Evolutionary conservation across 2,113 vertebrate species (phyloP).

Genomic region (Hucho hucho): DNA sequence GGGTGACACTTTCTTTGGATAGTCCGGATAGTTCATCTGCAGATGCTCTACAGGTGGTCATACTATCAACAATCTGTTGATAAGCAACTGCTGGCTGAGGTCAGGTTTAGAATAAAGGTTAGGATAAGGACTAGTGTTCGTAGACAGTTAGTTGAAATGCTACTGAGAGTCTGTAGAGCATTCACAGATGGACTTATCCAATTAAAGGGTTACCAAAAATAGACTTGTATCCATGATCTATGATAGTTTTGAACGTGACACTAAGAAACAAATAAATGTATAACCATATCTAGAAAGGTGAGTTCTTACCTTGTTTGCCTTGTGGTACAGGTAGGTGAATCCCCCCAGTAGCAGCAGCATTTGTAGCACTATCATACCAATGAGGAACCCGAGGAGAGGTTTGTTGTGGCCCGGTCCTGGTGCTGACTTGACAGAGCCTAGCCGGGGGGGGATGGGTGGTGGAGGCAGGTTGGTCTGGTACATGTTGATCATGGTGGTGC

Average conservation of each 20-base stretch:
- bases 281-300: background rate
- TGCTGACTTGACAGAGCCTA: constrained; percentile 12
- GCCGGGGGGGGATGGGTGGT: constrained; percentile 69
- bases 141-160: too few relatives aligned
- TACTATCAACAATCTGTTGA: too few relatives aligned
- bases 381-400: constrained; percentile 76
- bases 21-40: too few relatives aligned
- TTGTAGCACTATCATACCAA: constrained; percentile 75
- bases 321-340: constrained; percentile 83
- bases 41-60: too few relatives aligned
- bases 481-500: constrained; percentile 75
- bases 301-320: constrained; percentile 79
- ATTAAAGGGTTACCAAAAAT: too few relatives aligned
- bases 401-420: constrained; percentile 66
- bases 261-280: background rate
- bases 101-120: too few relatives aligned
- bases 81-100: too few relatives aligned
- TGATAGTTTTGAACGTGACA: background rate
- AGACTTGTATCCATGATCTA: background rate
- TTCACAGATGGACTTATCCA: too few relatives aligned
- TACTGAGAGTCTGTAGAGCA: too few relatives aligned
- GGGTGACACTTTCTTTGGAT: too few relatives aligned
- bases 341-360: constrained; percentile 78
- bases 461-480: constrained; percentile 68
- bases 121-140: too few relatives aligned